These are phyloP conservation scores for Apis dorsata DNA, from an alignment of 1,140 invertebrate genomes.

Conservation along the genomic window DNA sequence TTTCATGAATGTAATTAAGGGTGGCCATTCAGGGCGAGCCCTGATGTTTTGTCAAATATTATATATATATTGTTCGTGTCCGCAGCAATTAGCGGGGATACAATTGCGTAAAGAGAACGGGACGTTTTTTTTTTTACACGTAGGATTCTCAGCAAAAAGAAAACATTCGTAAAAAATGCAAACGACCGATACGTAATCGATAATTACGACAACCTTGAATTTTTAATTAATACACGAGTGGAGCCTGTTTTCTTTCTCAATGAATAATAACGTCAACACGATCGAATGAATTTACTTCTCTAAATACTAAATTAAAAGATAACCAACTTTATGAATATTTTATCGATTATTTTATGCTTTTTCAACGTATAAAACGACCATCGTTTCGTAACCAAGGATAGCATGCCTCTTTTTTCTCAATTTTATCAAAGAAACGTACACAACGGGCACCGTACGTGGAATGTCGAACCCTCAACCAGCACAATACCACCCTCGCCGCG, in stretches of 20 bases:
- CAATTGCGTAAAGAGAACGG: background rate
- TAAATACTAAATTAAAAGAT: background rate
- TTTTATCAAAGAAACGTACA: constrained; percentile 42
- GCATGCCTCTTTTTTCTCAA: background rate
- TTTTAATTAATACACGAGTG: background rate
- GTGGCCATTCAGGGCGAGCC: background rate
- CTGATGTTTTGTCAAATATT: background rate
- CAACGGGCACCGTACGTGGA: constrained; percentile 27
- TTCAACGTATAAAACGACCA: background rate
- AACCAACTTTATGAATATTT: background rate
- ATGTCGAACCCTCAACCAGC: constrained; percentile 41
- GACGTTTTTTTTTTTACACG: background rate
- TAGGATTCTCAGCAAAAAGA: background rate
- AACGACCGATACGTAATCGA: constrained; percentile 1
- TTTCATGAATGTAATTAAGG: constrained; percentile 12
- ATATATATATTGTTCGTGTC: background rate
- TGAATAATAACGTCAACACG: too few relatives aligned
- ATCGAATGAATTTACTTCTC: background rate
- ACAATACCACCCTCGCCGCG: constrained; percentile 48
- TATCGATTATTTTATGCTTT: background rate
- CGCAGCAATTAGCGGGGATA: background rate
- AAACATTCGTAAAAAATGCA: background rate
- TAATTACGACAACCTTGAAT: constrained; percentile 28
- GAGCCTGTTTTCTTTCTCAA: background rate
- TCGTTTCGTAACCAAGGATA: background rate